A percentile compares a stretch with the other conserved stretches of the same genome.
phyloP scores from a whole-genome alignment of 2,888 invertebrate genomes.

The Eurytoma californica region DNA sequence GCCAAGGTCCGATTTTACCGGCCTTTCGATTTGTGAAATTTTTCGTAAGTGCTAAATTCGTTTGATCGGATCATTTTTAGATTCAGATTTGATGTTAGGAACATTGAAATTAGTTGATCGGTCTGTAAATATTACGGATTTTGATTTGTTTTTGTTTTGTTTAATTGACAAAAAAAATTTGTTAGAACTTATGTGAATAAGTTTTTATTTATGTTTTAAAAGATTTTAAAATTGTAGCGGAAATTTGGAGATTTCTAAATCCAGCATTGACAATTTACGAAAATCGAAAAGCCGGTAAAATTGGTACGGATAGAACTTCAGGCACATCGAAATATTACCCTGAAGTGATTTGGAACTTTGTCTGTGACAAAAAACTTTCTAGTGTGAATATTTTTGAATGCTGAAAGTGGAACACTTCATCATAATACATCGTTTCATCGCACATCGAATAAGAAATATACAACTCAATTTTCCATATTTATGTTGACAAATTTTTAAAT shows the following conservation, averaged over 20 bases:
- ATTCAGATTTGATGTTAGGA: no score
- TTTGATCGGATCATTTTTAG: no score
- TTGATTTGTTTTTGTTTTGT: neutral
- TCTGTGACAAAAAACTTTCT: conserved; percentile 35
- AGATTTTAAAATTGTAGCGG: conserved; percentile 21
- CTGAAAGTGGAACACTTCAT: conserved; percentile 25
- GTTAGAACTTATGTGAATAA: neutral
- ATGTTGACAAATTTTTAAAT: conserved; percentile 32
- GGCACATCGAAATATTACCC: conserved; percentile 39
- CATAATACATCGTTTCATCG: neutral
- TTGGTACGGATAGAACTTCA: conserved; percentile 40
- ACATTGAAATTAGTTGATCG: neutral
- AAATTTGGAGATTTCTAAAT: neutral
- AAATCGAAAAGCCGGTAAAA: conserved; percentile 50
- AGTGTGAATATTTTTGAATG: conserved; percentile 42
- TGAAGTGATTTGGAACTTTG: conserved; percentile 50
- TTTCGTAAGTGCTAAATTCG: conserved; percentile 25
- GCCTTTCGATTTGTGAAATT: conserved; percentile 54
- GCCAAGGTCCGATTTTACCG: conserved; percentile 54
- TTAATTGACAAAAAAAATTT: neutral
- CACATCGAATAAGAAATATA: neutral
- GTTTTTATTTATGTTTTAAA: neutral
- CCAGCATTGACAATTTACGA: conserved; percentile 9
- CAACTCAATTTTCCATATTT: conserved; percentile 40
- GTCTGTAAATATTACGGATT: neutral